A percentile compares a stretch with the other conserved stretches of the same genome.
These are phyloP conservation scores for Idaea aversata DNA, from an alignment of 2,888 invertebrate species.

Conservation along the genomic window DNA sequence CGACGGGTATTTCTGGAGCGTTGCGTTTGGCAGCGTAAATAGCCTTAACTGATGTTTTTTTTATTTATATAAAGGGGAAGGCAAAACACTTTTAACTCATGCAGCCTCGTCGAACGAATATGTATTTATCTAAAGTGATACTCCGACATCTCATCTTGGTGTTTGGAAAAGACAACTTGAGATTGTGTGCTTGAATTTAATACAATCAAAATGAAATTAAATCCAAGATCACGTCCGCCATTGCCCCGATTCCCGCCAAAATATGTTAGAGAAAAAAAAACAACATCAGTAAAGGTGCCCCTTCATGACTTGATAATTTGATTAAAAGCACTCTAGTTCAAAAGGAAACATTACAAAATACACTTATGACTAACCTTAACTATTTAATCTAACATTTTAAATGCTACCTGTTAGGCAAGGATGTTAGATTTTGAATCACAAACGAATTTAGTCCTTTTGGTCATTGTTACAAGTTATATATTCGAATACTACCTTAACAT, in stretches of 20 bases:
- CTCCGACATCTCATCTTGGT: too few species aligned
- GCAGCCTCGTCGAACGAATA: too few species aligned
- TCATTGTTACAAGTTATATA: background rate
- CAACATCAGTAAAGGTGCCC: background rate
- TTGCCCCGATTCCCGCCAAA: background rate
- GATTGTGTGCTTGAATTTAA: too few species aligned
- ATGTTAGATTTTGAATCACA: constrained; percentile 4
- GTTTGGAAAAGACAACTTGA: too few species aligned
- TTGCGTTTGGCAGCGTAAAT: too few species aligned
- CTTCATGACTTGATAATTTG: background rate
- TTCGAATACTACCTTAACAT: background rate
- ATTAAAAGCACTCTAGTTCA: background rate
- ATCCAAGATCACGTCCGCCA: too few species aligned
- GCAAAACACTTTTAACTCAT: too few species aligned
- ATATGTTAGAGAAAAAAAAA: background rate
- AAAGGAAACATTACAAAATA: background rate
- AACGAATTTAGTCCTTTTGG: background rate
- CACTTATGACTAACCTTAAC: background rate
- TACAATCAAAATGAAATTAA: too few species aligned
- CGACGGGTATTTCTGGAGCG: too few species aligned
- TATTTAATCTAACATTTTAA: constrained; percentile 9
- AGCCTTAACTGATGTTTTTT: background rate
- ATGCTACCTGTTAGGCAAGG: constrained; percentile 19
- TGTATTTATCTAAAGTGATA: too few species aligned
- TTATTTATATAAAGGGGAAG: too few species aligned